Evolutionary conservation across 92 coral and sea anemone genomes (phyloP), one percentile per base, ranked within the genome.

Genomic region (Virgularia gustaviana): DNA sequence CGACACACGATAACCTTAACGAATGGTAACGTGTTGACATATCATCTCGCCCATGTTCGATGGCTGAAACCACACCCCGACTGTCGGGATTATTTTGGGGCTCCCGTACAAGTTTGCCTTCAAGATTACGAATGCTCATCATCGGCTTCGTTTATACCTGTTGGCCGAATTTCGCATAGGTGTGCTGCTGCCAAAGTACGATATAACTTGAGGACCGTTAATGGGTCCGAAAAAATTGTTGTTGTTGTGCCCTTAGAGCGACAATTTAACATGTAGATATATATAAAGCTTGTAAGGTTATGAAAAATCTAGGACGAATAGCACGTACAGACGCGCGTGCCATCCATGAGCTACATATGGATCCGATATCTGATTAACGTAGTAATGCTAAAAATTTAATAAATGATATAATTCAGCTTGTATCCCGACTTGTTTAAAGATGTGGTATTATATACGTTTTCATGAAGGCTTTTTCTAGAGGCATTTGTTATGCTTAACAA

Each of bases 101-200:
- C 27, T 9, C 72, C 79, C 57, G 28, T 33, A 22, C 79, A 59
- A 37, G 73, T 59, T 44, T 74, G 72, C 42, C 53, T 59, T 24
- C 71, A 74, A 9, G 25, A 59, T 34, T 24, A 74, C 35, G 73
- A 65, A 41, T 4, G 27, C 27, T 18, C 79, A 61, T 74, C 79
- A 18, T 34, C 79, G 1, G 72, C 79, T 28, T 74, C 79, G 24
- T 74, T 59, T 31, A 74, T 74, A 41, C 79, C 79, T 12, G 58
- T 74, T n/a, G 79, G 73, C 18, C 56, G 79, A 61, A 74, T 74
- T 34, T 74, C 79, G 30, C 73, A 74, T 32, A 74, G 79, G 47
- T 74, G 79, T 44, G 79, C 79, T 7, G 72, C 79, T 9, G 70
- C 79, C 22, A 63, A 61, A 38, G 79, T 61, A 2, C 57, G 60